Percentiles rank a stretch among this genome's conserved stretches.
Evolutionary conservation across 2,888 invertebrate genomes (phyloP).

Genomic region (Trachelus tabidus): DNA sequence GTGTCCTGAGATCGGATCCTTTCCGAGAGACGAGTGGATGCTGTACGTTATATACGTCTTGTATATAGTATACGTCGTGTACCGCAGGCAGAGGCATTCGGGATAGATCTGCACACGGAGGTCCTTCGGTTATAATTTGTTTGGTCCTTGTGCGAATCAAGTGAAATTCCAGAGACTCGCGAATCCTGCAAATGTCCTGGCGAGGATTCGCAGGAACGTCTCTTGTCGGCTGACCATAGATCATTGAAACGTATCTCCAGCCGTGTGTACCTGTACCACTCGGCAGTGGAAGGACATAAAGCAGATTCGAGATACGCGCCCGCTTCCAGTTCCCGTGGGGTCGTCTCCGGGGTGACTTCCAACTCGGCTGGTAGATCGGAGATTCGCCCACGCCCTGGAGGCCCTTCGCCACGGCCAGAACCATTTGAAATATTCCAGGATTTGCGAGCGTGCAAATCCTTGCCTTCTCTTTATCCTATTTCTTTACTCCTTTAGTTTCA

Average conservation of each 20-base stretch:
- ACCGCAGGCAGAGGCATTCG: neutral
- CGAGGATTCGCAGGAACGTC: neutral
- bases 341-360: constrained; percentile 48
- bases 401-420: neutral
- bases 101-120: neutral
- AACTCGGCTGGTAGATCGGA: constrained; percentile 50
- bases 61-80: neutral
- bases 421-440: constrained; percentile 5
- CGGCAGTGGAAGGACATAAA: constrained; percentile 53
- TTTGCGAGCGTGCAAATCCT: neutral
- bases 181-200: neutral
- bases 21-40: neutral
- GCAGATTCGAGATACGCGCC: constrained; percentile 58
- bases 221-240: constrained; percentile 35
- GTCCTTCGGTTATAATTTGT: neutral
- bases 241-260: constrained; percentile 55
- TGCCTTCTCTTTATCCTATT: neutral
- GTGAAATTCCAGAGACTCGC: neutral
- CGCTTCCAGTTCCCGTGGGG: constrained; percentile 57
- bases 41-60: neutral
- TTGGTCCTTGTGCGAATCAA: neutral
- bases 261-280: constrained; percentile 39
- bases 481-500: neutral
- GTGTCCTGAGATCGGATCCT: neutral
- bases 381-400: constrained; percentile 58